Evolutionary conservation across 2,113 vertebrate species (phyloP).

Genomic region (Alexandromys fortis): DNA sequence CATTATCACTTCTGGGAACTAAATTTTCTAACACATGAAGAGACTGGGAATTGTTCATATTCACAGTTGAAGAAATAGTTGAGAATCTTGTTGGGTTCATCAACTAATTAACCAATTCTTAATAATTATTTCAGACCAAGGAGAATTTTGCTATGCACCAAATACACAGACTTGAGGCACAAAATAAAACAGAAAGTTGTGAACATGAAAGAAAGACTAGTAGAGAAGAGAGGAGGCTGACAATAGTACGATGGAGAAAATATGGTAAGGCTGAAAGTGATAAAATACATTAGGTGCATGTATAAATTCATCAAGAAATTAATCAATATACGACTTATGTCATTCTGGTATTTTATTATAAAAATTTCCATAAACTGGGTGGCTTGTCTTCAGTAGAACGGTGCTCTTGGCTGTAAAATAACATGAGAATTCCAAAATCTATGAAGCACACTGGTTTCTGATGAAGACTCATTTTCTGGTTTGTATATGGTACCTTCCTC

Average conservation of each 20-base stretch:
- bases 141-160: neutral
- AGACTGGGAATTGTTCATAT: too few species aligned
- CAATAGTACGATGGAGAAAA: too few species aligned
- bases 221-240: fast-evolving
- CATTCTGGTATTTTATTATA: neutral
- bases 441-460: neutral
- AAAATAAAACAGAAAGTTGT: neutral
- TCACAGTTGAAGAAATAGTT: neutral
- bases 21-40: neutral
- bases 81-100: neutral
- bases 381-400: neutral
- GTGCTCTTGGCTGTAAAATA: neutral
- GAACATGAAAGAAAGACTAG: neutral
- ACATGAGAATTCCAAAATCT: neutral
- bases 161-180: neutral
- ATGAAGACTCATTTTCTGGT: too few species aligned
- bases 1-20: too few species aligned
- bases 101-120: neutral
- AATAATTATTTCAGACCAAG: neutral
- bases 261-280: neutral
- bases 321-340: neutral
- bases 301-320: neutral
- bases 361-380: neutral
- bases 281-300: neutral
- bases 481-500: neutral